Conservation (phyloP, 2,888 invertebrate genomes). For the Odontocolon sp. region DNA sequence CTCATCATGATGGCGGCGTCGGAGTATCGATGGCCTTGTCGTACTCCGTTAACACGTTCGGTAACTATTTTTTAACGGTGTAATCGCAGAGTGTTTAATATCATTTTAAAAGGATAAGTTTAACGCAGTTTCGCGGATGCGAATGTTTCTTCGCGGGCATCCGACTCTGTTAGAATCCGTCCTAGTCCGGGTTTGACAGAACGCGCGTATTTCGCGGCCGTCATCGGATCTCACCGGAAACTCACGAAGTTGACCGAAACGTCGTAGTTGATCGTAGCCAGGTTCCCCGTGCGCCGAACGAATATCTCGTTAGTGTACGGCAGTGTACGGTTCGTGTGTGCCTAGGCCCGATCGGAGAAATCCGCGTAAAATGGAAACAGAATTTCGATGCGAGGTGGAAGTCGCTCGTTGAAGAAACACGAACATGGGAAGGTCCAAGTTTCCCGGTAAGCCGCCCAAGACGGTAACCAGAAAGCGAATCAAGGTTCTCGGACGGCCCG, state of each 20-base stretch:
- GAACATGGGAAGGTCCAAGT: constrained; percentile 91
- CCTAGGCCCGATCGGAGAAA: constrained; percentile 64
- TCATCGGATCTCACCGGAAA: constrained; percentile 66
- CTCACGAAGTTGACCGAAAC: constrained; percentile 66
- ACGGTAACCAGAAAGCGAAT: constrained; percentile 93
- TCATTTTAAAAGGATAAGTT: neutral
- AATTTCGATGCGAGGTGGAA: constrained; percentile 75
- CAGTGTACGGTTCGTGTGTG: constrained; percentile 69
- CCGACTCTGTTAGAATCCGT: too few species aligned
- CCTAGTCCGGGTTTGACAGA: constrained; percentile 73
- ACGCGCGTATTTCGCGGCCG: constrained; percentile 75
- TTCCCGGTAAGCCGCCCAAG: constrained; percentile 94
- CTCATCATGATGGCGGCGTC: constrained; percentile 63
- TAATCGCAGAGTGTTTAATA: neutral
- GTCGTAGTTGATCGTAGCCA: constrained; percentile 18
- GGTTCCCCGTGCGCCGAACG: constrained; percentile 63
- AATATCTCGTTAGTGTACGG: constrained; percentile 5
- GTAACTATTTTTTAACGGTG: neutral
- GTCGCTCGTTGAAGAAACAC: constrained; percentile 83
- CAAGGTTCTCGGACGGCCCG: constrained; percentile 88
- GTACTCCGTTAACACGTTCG: constrained; percentile 41
- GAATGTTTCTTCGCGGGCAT: constrained; percentile 9
- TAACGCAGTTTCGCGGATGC: neutral
- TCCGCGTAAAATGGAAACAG: constrained; percentile 74
- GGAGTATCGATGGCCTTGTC: constrained; percentile 62